Evolutionary conservation across 2,888 invertebrate genomes (phyloP).

Genomic region (Melanotus villosus): DNA sequence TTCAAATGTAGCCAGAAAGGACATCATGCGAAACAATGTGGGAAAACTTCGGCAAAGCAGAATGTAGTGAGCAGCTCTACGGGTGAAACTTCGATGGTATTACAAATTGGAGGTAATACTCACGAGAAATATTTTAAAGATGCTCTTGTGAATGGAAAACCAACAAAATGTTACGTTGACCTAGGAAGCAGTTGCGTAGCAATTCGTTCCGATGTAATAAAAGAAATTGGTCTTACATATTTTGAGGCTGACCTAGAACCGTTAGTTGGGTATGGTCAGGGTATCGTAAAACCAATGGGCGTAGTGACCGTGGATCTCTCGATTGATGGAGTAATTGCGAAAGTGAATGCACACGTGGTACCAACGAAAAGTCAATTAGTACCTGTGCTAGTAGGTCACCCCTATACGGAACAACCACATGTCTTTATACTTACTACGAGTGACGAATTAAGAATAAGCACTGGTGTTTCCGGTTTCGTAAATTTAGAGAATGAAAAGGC

Average conservation of each 20-base stretch:
- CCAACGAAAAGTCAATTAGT: conserved; percentile 49
- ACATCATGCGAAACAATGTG: background rate
- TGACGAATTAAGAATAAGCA: conserved; percentile 42
- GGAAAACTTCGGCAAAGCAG: too few relatives aligned
- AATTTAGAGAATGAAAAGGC: too few relatives aligned
- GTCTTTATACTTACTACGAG: conserved; percentile 45
- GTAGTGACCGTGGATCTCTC: conserved; percentile 27
- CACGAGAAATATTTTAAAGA: conserved; percentile 36
- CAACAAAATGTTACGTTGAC: conserved; percentile 23
- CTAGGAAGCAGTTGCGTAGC: too few relatives aligned
- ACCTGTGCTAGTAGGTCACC: conserved; percentile 52
- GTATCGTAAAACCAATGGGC: conserved; percentile 35
- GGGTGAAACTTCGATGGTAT: background rate
- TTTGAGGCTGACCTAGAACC: conserved; percentile 24
- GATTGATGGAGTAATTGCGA: conserved; percentile 33
- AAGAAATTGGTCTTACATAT: conserved; percentile 33
- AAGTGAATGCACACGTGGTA: conserved; percentile 46
- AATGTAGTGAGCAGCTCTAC: background rate
- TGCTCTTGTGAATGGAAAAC: conserved; percentile 26
- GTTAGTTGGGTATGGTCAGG: conserved; percentile 48
- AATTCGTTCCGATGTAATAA: conserved; percentile 24
- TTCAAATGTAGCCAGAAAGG: background rate
- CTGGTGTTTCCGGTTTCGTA: too few relatives aligned
- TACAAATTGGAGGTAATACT: background rate
- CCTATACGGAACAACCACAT: conserved; percentile 51